phyloP scores from a whole-genome alignment of 2,797 vertebrate genomes.

The Picus viridis region DNA sequence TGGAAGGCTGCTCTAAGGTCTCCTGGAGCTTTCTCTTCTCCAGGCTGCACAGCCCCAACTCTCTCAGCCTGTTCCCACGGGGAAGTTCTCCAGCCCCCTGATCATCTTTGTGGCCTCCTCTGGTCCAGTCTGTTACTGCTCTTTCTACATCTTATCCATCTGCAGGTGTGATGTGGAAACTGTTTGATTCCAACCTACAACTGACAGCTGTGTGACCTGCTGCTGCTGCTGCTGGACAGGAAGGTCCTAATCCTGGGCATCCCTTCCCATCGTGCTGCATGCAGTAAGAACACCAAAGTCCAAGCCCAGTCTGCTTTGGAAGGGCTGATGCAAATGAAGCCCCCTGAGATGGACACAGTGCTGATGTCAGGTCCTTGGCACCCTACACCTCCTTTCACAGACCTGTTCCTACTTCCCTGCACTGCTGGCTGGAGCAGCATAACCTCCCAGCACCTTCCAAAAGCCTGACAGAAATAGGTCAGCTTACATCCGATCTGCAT shows the following conservation, averaged over 20 bases:
- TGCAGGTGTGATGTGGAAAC: neutral
- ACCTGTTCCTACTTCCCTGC: neutral
- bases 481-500: constrained; percentile 12
- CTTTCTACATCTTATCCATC: neutral
- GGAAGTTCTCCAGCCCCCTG: no score
- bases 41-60: no score
- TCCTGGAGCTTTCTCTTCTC: no score
- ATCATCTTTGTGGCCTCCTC: no score
- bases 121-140: neutral
- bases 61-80: no score
- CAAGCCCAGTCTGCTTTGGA: neutral
- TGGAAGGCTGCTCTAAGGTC: no score
- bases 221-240: neutral
- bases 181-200: neutral
- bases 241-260: neutral
- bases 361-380: constrained; percentile 49
- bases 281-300: neutral
- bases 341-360: neutral
- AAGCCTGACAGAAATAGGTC: constrained; percentile 55
- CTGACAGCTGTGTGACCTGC: rapidly evolving
- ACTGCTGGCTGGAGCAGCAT: neutral
- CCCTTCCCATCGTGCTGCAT: neutral
- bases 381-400: rapidly evolving
- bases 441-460: constrained; percentile 14
- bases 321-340: neutral